phyloP scores from a whole-genome alignment of 2,888 invertebrate genomes.

The Polyploca ridens region DNA sequence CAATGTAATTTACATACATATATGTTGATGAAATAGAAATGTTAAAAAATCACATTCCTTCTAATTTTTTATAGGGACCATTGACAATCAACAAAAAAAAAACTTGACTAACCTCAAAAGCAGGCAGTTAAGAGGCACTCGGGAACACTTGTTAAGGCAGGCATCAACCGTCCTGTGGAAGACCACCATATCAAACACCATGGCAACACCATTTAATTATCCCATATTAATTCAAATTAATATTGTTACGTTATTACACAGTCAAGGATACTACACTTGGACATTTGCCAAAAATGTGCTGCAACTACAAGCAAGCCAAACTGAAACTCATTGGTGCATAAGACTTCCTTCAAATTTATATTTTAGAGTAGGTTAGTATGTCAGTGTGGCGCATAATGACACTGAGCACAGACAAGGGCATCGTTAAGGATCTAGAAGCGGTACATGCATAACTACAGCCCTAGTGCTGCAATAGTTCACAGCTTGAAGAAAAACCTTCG shows the following conservation, averaged over 20 bases:
- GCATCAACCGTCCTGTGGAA: constrained; percentile 80
- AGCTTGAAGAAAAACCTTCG: constrained; percentile 29
- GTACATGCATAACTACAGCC: constrained; percentile 39
- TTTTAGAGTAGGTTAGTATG: constrained; percentile 57
- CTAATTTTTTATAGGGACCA: no score
- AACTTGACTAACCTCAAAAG: constrained; percentile 77
- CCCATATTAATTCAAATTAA: constrained; percentile 54
- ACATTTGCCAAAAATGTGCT: constrained; percentile 70
- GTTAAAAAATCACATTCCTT: no score
- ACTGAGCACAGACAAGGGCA: constrained; percentile 41
- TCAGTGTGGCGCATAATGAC: constrained; percentile 37
- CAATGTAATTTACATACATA: no score
- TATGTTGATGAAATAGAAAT: no score
- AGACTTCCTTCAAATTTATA: constrained; percentile 38
- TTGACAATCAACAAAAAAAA: constrained; percentile 22
- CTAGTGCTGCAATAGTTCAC: constrained; percentile 33
- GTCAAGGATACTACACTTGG: constrained; percentile 80
- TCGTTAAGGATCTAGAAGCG: constrained; percentile 29
- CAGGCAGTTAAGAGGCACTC: constrained; percentile 81
- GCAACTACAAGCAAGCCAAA: constrained; percentile 69
- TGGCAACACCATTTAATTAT: constrained; percentile 49
- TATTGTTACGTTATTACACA: constrained; percentile 60
- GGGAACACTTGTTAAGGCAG: constrained; percentile 73
- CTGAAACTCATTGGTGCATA: constrained; percentile 68
- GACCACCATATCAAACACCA: constrained; percentile 68